These are phyloP conservation scores for Neodontobutis hainanensis DNA, from an alignment of 2,113 vertebrate genomes.

Conservation along the genomic window DNA sequence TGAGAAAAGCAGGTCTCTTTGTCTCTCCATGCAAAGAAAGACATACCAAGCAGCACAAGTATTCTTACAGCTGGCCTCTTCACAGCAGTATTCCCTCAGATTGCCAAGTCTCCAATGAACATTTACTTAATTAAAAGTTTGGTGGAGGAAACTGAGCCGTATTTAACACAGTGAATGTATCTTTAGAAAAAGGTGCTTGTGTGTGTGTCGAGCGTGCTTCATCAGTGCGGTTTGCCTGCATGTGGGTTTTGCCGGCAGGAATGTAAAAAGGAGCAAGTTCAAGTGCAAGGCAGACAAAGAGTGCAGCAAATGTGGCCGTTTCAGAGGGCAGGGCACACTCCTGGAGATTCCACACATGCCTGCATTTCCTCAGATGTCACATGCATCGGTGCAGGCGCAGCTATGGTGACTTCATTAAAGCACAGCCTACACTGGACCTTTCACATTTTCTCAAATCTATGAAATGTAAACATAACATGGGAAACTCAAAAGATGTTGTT, in stretches of 20 bases:
- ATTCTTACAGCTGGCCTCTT: conserved; percentile 21
- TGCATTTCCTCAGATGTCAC: conserved; percentile 67
- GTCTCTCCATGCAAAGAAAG: background rate
- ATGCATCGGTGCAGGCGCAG: conserved; percentile 51
- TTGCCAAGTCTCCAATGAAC: conserved; percentile 29
- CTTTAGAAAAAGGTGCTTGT: conserved; percentile 24
- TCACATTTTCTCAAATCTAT: conserved; percentile 3
- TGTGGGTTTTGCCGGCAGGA: conserved; percentile 50
- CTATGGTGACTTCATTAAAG: conserved; percentile 37
- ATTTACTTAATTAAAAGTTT: conserved; percentile 54
- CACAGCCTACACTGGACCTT: conserved; percentile 2
- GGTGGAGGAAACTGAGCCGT: conserved; percentile 12
- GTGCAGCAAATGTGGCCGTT: conserved; percentile 21
- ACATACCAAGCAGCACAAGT: background rate
- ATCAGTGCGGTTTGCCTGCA: conserved; percentile 20
- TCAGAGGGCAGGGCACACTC: conserved; percentile 57
- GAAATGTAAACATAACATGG: background rate
- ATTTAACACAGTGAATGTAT: conserved; percentile 23
- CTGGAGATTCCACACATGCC: conserved; percentile 76
- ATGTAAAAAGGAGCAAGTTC: conserved; percentile 49
- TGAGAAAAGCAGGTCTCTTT: background rate
- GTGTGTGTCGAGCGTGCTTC: conserved; percentile 5
- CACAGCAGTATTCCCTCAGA: conserved; percentile 24
- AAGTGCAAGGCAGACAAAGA: conserved; percentile 37
- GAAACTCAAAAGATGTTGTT: background rate